Percentiles rank a stretch among this genome's conserved stretches.
Evolutionary conservation across 2,113 vertebrate genomes (phyloP).

Genomic region (Aspiorhynchus laticeps): DNA sequence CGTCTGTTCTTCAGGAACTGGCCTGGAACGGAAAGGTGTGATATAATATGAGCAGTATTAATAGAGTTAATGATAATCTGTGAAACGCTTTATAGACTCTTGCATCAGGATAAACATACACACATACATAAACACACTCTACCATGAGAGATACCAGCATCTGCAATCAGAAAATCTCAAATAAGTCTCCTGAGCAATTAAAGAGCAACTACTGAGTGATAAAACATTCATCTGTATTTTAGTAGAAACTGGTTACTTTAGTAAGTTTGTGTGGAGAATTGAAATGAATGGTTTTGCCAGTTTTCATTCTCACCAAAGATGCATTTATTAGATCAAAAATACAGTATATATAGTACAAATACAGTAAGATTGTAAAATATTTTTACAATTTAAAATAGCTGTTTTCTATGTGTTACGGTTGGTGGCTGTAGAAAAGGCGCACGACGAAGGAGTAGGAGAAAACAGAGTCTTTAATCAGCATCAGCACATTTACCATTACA

Average conservation of each 20-base stretch:
- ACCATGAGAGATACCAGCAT: not conserved
- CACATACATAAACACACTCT: not conserved
- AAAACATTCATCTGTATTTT: not conserved
- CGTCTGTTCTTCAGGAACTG: constrained; percentile 56
- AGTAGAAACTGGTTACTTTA: not conserved
- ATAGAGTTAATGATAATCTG: constrained; percentile 74
- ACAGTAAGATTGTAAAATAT: not conserved
- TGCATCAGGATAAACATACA: not conserved
- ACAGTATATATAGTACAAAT: not conserved
- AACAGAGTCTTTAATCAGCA: no score
- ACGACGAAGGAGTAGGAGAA: no score
- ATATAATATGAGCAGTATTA: constrained; percentile 75
- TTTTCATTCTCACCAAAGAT: not conserved
- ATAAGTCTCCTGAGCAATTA: not conserved
- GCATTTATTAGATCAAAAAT: not conserved
- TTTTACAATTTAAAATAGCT: not conserved
- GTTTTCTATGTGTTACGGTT: not conserved
- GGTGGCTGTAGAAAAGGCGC: no score
- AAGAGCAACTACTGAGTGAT: not conserved
- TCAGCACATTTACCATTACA: no score
- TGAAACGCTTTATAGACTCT: constrained; percentile 59
- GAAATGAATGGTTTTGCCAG: not conserved
- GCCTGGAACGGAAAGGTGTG: constrained; percentile 73
- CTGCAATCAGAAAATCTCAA: not conserved
- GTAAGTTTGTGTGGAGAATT: not conserved